A percentile compares a stretch with the other conserved stretches of the same genome.
Conservation (phyloP, 1,140 invertebrate genomes). For the Hypothenemus hampei region DNA sequence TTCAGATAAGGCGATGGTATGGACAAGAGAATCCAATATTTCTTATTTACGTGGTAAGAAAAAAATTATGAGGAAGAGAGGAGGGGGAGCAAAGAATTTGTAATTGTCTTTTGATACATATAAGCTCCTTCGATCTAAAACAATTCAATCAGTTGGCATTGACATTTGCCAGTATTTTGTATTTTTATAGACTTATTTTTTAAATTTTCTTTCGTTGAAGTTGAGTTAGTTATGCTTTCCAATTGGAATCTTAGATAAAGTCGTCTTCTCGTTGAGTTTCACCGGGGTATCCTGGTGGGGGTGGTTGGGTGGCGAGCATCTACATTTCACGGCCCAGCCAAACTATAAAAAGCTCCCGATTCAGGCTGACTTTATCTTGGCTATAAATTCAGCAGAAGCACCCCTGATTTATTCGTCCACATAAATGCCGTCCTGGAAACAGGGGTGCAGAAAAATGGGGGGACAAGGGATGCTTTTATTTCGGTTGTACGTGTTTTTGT, state of each 20-base stretch:
- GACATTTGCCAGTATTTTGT: too few species aligned
- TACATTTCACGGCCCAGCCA: constrained; percentile 46
- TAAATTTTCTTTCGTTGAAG: too few species aligned
- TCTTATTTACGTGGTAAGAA: too few species aligned
- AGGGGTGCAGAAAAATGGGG: constrained; percentile 24
- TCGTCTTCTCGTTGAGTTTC: too few species aligned
- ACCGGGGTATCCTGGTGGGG: constrained; percentile 15
- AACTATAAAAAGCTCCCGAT: constrained; percentile 46
- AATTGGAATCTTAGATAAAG: too few species aligned
- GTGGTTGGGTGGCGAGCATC: constrained; percentile 39
- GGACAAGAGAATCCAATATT: constrained; percentile 6
- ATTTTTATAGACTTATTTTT: too few species aligned
- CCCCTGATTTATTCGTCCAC: constrained; percentile 47
- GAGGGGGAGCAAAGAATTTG: too few species aligned
- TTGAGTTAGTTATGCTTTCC: too few species aligned
- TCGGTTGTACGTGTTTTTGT: constrained; percentile 10
- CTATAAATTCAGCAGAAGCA: constrained; percentile 48
- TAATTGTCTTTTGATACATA: too few species aligned
- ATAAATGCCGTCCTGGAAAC: constrained; percentile 40
- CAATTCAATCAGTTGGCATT: too few species aligned
- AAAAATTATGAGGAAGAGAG: too few species aligned
- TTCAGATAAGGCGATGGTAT: constrained; percentile 20
- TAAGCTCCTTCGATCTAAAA: too few species aligned
- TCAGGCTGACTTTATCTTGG: constrained; percentile 46
- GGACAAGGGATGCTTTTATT: constrained; percentile 6